phyloP scores from a whole-genome alignment of 2,888 invertebrate genomes.

The Epsilonema sp. region DNA sequence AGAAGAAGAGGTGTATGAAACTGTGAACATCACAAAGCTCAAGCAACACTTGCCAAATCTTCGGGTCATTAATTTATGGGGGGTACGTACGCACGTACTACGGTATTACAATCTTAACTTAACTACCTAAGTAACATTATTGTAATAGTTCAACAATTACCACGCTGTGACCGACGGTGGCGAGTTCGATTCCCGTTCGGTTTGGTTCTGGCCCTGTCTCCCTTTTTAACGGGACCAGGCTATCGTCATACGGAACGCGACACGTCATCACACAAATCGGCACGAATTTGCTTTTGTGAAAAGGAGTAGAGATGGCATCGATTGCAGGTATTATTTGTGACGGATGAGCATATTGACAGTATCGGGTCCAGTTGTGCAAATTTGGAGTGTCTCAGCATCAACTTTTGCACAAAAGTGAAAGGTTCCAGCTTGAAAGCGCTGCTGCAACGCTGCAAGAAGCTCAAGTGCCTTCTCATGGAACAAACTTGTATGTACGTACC shows the following conservation, averaged over 20 bases:
- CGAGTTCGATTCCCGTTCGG: no score
- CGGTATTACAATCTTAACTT: no score
- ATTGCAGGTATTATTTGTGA: conserved; percentile 34
- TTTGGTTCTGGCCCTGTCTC: neutral
- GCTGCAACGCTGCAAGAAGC: conserved; percentile 71
- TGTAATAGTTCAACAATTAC: no score
- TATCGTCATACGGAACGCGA: no score
- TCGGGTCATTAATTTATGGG: conserved; percentile 88
- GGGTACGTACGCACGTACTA: conserved; percentile 87
- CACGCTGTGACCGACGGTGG: no score
- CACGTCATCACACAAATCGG: no score
- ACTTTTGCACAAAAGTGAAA: conserved; percentile 87
- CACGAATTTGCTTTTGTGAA: no score
- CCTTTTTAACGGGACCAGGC: no score
- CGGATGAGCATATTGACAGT: conserved; percentile 95
- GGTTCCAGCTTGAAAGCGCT: conserved; percentile 83
- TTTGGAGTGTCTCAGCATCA: conserved; percentile 86
- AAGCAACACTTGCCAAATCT: conserved; percentile 95
- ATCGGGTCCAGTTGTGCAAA: conserved; percentile 44
- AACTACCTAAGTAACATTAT: no score
- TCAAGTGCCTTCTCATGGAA: conserved; percentile 78
- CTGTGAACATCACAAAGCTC: conserved; percentile 92
- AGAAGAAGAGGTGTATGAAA: conserved; percentile 96
- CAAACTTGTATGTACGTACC: conserved; percentile 57
- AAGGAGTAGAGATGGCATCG: no score